Percentiles rank a stretch among this genome's conserved stretches.
These are phyloP conservation scores for Dinomys branickii DNA, from an alignment of 2,113 vertebrate species.

Conservation along the genomic window DNA sequence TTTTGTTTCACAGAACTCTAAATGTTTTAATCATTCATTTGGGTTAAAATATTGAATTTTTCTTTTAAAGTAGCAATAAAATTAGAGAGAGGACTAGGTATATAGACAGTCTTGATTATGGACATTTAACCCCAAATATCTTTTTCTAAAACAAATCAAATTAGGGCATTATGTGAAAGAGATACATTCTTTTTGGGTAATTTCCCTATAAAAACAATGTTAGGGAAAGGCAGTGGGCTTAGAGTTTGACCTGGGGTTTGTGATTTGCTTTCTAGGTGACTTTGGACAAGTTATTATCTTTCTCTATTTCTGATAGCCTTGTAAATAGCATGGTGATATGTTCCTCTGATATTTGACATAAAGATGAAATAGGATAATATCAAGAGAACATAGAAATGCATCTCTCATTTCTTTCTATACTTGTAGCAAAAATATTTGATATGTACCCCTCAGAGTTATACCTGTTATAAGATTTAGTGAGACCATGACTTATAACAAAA, in stretches of 20 bases:
- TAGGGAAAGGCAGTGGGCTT: neutral
- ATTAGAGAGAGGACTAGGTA: neutral
- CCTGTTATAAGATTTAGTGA: neutral
- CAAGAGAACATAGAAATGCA: neutral
- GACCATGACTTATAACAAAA: neutral
- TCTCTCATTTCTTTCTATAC: neutral
- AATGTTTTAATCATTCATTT: neutral
- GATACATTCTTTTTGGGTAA: neutral
- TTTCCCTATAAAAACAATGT: neutral
- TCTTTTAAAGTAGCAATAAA: neutral
- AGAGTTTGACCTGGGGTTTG: neutral
- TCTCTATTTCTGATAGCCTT: neutral
- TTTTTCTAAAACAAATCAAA: neutral
- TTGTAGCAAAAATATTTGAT: conserved; percentile 5
- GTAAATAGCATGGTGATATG: neutral
- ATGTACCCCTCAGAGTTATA: neutral
- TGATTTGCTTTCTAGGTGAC: neutral
- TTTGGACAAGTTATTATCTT: neutral
- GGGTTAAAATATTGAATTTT: neutral
- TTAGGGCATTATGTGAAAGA: neutral
- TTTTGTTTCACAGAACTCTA: neutral
- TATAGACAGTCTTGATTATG: neutral
- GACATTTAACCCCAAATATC: neutral
- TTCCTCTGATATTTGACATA: neutral
- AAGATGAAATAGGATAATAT: neutral